These are phyloP conservation scores for Chloroclystis v-ata DNA, from an alignment of 2,888 invertebrate species.

Conservation along the genomic window DNA sequence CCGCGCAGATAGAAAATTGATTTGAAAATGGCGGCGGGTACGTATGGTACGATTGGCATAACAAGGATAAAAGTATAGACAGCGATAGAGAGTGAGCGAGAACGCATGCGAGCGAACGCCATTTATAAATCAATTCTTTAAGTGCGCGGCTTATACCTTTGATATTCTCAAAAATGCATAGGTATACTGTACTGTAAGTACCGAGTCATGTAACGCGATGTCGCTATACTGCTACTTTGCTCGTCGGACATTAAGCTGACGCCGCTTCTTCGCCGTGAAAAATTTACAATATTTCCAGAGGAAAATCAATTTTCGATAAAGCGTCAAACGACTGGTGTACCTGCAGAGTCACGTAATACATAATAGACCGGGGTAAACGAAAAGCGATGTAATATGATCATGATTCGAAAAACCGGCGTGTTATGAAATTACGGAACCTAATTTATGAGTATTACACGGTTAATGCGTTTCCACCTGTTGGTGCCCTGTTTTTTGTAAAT, in stretches of 20 bases:
- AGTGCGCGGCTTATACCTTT: no score
- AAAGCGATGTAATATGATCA: conserved; percentile 47
- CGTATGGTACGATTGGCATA: no score
- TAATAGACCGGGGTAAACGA: conserved; percentile 42
- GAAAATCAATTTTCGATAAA: conserved; percentile 68
- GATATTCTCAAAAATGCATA: no score
- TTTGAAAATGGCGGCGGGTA: no score
- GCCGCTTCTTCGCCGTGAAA: conserved; percentile 40
- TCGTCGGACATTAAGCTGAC: conserved; percentile 42
- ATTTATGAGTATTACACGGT: conserved; percentile 1
- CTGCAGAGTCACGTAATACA: conserved; percentile 64
- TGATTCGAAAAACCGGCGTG: conserved; percentile 25
- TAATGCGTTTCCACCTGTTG: conserved; percentile 4
- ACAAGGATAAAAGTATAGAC: no score
- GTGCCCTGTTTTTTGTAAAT: conserved; percentile 17
- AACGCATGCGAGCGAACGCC: no score
- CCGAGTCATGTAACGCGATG: not conserved
- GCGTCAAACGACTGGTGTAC: conserved; percentile 51
- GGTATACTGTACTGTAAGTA: no score
- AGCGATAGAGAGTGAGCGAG: no score
- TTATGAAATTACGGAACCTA: conserved; percentile 6
- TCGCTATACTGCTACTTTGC: conserved; percentile 27
- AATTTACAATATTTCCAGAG: conserved; percentile 65
- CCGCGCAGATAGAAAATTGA: no score
- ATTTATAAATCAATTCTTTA: no score